Base-by-base conservation (phyloP, 1,140 invertebrate species). In the Holcopasites calliopsidis region DNA sequence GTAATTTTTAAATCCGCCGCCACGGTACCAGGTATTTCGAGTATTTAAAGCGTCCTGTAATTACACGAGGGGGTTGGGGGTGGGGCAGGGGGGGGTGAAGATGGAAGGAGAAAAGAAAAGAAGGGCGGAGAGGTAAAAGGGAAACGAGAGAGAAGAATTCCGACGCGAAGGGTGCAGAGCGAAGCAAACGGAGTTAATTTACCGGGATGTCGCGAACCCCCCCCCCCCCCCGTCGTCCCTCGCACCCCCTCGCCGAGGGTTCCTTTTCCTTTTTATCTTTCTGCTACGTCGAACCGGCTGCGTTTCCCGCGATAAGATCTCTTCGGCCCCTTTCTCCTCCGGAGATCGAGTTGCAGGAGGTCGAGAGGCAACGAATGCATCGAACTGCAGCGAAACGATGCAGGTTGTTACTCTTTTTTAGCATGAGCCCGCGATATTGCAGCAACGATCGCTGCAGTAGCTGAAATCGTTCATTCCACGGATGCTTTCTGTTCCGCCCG, bases 271-370 rank as follows among this genome's bases (percentile, higher is more conserved):
- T 79, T 83, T 83, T 83, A 82, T 82, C 73, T 78, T 83, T 78
- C 80, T 76, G 47, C 44, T 76, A 83, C 80, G 71, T 82, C 81
- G 81, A 83, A 83, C 81, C 80, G 80, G 80, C 81, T 82, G 76
- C 81, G 66, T 83, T 83, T 82, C 79, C 76, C 76, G 70, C 76
- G 80, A 77, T 82, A 83, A 79, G 69, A 83, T 82, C 81, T 82
- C 54, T 55, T 50, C 47, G 49, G 57, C 47, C 77, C 77, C 76
- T 83, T 70, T 75, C 80, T 70, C 42, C 80, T 61, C 54, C 57
- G 72, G 57, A 82, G 81, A 83, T 83, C 81, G 81, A 83, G 81
- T 83, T 82, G 81, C 81, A 79, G 80, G 80, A 83, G 80, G 74
- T 83, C 80, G 80, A 50, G 80, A 50, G 71, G 70, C 77, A 76